A percentile compares a stretch with the other conserved stretches of the same genome.
Evolutionary conservation across 2,113 vertebrate species (phyloP).

Genomic region (Glareola pratincola): DNA sequence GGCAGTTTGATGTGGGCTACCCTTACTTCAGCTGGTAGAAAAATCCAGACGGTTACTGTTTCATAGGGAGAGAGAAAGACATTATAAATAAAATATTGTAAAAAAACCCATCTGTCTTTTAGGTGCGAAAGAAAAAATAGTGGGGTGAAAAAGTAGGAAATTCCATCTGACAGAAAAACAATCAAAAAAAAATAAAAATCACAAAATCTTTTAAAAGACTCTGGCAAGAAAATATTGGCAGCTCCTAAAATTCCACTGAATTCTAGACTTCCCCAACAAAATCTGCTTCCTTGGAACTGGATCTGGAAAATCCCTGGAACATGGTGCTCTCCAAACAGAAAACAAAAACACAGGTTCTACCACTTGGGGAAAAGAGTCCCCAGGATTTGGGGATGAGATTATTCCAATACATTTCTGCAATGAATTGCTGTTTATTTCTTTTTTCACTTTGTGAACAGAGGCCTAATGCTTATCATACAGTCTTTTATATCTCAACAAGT

Average conservation of each 20-base stretch:
- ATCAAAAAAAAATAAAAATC: neutral
- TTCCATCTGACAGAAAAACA: neutral
- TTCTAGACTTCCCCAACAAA: neutral
- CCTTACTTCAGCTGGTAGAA: neutral
- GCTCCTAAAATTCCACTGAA: slow-evolving; percentile 11
- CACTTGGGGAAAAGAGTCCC: neutral
- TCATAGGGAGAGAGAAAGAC: neutral
- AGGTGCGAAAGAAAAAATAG: neutral
- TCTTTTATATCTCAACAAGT: neutral
- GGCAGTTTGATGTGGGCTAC: neutral
- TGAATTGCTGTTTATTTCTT: neutral
- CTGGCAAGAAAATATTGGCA: slow-evolving; percentile 16
- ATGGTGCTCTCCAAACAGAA: neutral
- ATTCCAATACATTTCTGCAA: neutral
- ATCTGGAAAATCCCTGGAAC: neutral
- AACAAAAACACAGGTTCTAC: neutral
- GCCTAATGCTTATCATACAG: neutral
- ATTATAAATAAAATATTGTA: neutral
- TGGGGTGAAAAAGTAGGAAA: neutral
- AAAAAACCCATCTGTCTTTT: neutral
- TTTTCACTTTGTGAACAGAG: neutral
- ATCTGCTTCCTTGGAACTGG: slow-evolving; percentile 3
- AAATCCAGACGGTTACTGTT: neutral
- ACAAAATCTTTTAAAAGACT: neutral
- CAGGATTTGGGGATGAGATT: neutral